Percentiles rank a stretch among this genome's conserved stretches.
phyloP scores from a whole-genome alignment of 2,888 invertebrate species.

The Lasioglossum vierecki region DNA sequence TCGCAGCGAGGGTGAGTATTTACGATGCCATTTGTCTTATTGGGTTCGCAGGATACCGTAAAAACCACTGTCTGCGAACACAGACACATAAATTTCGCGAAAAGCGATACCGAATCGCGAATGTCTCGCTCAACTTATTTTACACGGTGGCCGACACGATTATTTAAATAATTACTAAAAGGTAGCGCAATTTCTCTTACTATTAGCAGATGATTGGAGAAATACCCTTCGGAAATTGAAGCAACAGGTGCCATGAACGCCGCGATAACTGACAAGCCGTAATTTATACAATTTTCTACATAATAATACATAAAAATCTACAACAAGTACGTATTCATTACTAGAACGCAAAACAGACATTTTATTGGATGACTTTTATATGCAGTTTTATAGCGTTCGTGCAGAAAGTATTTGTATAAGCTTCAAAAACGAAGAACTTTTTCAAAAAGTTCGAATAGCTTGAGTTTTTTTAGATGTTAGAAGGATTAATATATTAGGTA shows the following conservation, averaged over 20 bases:
- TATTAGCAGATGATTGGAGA: neutral
- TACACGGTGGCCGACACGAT: neutral
- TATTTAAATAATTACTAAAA: neutral
- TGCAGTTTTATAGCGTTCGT: too few species aligned
- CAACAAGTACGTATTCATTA: neutral
- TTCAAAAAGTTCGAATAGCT: too few species aligned
- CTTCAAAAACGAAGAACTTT: too few species aligned
- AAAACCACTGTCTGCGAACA: conserved; percentile 21
- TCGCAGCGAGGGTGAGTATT: conserved; percentile 58
- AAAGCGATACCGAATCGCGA: conserved; percentile 17
- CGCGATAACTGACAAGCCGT: neutral
- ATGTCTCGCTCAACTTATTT: conserved; percentile 12
- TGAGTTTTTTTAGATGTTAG: too few species aligned
- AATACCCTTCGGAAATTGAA: neutral
- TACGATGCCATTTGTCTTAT: conserved; percentile 56
- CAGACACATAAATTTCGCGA: conserved; percentile 38
- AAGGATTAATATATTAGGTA: too few species aligned
- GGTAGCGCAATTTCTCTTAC: neutral
- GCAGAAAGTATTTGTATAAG: too few species aligned
- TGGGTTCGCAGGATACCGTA: conserved; percentile 47
- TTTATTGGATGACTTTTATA: too few species aligned
- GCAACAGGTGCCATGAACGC: neutral
- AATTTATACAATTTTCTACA: neutral
- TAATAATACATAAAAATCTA: neutral
- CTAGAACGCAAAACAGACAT: too few species aligned